These are phyloP conservation scores for Oreochromis aureus DNA, from an alignment of 2,113 vertebrate species.

Conservation along the genomic window DNA sequence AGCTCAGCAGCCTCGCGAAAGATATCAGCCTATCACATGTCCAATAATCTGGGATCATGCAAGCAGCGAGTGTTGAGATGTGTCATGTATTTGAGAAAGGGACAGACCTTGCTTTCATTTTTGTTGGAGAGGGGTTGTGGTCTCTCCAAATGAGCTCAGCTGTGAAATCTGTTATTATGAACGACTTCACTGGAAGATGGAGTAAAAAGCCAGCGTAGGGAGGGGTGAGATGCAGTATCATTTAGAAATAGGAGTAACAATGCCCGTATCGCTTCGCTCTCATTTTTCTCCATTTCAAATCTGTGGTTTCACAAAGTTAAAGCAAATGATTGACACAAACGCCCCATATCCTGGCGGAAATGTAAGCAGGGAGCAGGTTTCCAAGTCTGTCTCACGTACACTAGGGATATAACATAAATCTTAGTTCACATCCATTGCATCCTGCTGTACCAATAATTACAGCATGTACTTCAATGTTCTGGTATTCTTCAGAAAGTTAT, in stretches of 20 bases:
- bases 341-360: neutral
- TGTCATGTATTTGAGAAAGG: slow-evolving; percentile 8
- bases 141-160: neutral
- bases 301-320: neutral
- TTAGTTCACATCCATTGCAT: neutral
- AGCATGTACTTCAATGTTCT: neutral
- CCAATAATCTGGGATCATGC: neutral
- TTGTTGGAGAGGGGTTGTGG: neutral
- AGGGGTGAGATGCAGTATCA: neutral
- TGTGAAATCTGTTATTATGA: neutral
- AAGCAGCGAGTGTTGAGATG: neutral
- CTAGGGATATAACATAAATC: neutral
- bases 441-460: neutral
- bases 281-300: neutral
- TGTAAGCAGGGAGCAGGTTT: neutral
- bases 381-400: neutral
- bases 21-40: slow-evolving; percentile 27
- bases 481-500: neutral
- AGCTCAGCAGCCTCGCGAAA: slow-evolving; percentile 5
- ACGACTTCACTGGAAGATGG: neutral
- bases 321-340: neutral
- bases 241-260: neutral
- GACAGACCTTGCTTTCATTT: slow-evolving; percentile 13
- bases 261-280: neutral
- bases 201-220: neutral